Evolutionary conservation across 2,797 vertebrate genomes (phyloP), one percentile per base, ranked within the genome.

Genomic region (Champsocephalus esox): DNA sequence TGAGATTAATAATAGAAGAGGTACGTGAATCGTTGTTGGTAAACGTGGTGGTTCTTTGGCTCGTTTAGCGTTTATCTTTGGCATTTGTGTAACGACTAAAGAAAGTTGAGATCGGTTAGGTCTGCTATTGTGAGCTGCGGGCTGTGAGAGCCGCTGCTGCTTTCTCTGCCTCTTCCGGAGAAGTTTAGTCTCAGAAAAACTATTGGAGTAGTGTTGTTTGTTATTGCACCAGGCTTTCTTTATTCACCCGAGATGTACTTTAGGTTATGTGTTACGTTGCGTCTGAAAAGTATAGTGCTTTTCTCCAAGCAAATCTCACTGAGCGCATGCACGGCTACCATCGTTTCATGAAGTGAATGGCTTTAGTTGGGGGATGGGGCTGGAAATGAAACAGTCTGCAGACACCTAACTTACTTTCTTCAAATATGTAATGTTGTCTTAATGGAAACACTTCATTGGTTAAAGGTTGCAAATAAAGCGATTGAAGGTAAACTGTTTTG

Each of bases 351-450:
- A 83, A 93, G 87, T 90, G 92, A 93, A 92, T 83, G 90, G 90
- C 45, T 87, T 28, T 66, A 78, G 87, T 87, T 90, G 94, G 94
- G 94, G 95, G 94, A 94, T 92, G 93, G 94, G 93, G 87, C 66
- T 66, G 56, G 79, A 69, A 66, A 77, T 70, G 77, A 76, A 88
- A 87, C 3, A 58, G 70, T 81, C 70, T 73, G 32, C 28, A 72
- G 58, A 70, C 82, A 62, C 21, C 46, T 51, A 89, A 91, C 74
- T 88, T 81, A 19, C 77, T 80, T 80, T 82, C 55, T 69, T 12
- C 0, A 46, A 48, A 74, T n/a, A 28, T 72, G 70, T 1, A 8
- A 55, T 70, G 38, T 73, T 52, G 24, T 12, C 11, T 45, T n/a
- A 46, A 12, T 8, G 3, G 48, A 76, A 75, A 28, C 34, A 32